phyloP scores from a whole-genome alignment of 2,113 vertebrate genomes.

The Cricetomys ansorgei region DNA sequence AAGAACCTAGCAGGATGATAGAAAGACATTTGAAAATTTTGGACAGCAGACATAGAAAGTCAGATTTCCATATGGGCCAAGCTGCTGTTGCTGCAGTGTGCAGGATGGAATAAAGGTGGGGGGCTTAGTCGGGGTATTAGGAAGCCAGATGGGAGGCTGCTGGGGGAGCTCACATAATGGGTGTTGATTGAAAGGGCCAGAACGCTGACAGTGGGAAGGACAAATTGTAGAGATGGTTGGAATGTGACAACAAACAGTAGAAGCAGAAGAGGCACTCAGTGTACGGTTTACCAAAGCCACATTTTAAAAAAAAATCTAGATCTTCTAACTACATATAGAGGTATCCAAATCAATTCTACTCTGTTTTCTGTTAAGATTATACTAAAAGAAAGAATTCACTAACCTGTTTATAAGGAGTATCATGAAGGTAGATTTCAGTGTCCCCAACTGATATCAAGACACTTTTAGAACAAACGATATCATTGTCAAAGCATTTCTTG shows the following conservation, averaged over 20 bases:
- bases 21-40: background rate
- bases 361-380: conserved; percentile 42
- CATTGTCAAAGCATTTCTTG: conserved; percentile 98
- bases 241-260: background rate
- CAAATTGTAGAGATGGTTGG: background rate
- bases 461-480: conserved; percentile 97
- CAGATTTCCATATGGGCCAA: background rate
- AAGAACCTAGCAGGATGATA: no score
- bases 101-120: background rate
- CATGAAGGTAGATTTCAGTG: conserved; percentile 95
- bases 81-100: background rate
- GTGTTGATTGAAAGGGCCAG: background rate
- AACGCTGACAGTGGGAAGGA: background rate
- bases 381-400: conserved; percentile 79
- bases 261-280: background rate
- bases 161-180: background rate
- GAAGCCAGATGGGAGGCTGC: background rate
- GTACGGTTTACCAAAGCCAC: background rate
- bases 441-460: conserved; percentile 95
- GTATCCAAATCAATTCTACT: background rate
- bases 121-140: background rate
- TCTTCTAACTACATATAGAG: background rate
- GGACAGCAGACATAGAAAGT: background rate
- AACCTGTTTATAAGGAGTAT: conserved; percentile 94
- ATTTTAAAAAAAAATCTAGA: background rate